Evolutionary conservation across 2,113 vertebrate genomes (phyloP), one percentile per base, ranked within the genome.

Genomic region (Semnopithecus entellus): DNA sequence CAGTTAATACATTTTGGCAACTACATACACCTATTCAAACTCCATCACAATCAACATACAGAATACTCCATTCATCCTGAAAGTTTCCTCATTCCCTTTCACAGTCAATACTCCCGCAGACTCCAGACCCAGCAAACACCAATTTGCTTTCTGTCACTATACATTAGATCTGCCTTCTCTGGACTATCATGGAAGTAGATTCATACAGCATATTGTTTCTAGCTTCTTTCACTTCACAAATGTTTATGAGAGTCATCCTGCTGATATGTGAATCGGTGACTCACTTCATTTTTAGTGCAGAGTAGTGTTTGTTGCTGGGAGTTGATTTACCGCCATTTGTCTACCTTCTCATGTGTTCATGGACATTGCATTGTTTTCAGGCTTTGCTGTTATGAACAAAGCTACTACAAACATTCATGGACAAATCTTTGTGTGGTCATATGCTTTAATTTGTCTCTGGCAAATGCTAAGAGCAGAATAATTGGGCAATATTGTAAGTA

Each of bases 401-500:
- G 11, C 27, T 38, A 40, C 50, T 73, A 16, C 11, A 52, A 2
- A 23, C 32, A 50, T 40, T 64, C 30, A 1, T 0, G 17, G 11
- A 27, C n/a, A 32, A 10, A 14, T 8, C 10, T 70, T n/a, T n/a
- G 11, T 38, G 32, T 43, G 89, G n/a, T 40, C 17, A 32, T 50
- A 3, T 25, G 50, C 18, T 55, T 68, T 20, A 4, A 45, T 16
- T 5, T 48, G 18, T 59, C 4, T 17, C 30, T 40, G 45, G n/a
- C 82, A 76, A 57, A 45, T n/a, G 32, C 18, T 22, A 45, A 45
- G 17, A 20, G 57, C 0, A 0, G 8, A 32, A 2, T 40, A 45
- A 40, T 2, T 72, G 35, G 35, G 14, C 20, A 6, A 3, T 1
- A 12, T 14, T 3, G 0, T 64, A 11, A 16, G 11, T 55, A 3